Evolutionary conservation across 1,140 invertebrate genomes (phyloP).

Genomic region (Cydia pomonella): DNA sequence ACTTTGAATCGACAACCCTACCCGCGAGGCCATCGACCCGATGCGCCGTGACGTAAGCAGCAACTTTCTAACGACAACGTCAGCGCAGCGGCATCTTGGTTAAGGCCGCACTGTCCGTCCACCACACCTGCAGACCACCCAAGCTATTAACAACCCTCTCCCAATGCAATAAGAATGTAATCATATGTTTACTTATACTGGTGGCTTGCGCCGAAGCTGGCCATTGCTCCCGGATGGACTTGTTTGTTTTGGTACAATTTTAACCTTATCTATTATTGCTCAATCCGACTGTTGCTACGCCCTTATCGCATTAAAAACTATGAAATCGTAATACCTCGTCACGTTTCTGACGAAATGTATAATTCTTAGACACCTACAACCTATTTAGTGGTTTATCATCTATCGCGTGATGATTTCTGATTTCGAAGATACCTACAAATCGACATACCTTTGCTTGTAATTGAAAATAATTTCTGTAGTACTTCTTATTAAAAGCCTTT

Average conservation of each 20-base stretch:
- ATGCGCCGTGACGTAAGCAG: constrained; percentile 58
- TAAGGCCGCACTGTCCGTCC: constrained; percentile 48
- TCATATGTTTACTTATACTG: not conserved
- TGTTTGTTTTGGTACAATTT: constrained; percentile 30
- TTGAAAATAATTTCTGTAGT: too few species aligned
- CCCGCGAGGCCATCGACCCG: constrained; percentile 52
- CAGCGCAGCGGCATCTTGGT: constrained; percentile 50
- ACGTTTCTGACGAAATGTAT: not conserved
- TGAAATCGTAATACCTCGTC: not conserved
- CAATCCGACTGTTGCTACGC: constrained; percentile 9
- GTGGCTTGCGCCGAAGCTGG: not conserved
- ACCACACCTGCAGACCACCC: constrained; percentile 24
- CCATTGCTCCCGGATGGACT: constrained; percentile 25
- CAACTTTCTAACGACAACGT: constrained; percentile 66
- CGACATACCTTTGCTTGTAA: too few species aligned
- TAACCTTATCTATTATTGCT: constrained; percentile 32
- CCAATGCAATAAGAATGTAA: not conserved
- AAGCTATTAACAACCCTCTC: not conserved
- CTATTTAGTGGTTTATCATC: not conserved
- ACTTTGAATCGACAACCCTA: constrained; percentile 34
- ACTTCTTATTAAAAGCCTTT: too few species aligned
- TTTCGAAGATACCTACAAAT: not conserved
- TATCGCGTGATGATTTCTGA: not conserved
- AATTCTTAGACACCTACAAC: not conserved
- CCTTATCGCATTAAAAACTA: constrained; percentile 6